phyloP scores from a whole-genome alignment of 2,113 vertebrate species.

The Speoplatyrhinus poulsoni region DNA sequence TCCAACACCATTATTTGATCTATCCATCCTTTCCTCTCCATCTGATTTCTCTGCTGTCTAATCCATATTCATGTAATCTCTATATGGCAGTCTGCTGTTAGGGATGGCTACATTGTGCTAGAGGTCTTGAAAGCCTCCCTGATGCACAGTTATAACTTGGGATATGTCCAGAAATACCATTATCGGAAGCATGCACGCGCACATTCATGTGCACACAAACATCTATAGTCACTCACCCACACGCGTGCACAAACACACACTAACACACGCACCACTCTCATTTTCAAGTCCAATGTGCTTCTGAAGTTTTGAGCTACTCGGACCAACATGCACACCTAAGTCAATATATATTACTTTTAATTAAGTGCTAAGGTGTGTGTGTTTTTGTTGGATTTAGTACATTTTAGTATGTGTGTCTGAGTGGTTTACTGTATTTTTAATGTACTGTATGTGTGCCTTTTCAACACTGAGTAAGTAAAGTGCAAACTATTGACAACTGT shows the following conservation, averaged over 20 bases:
- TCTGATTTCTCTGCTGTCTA: constrained; percentile 44
- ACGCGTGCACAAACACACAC: constrained; percentile 1
- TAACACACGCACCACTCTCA: background rate
- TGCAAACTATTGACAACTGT: constrained; percentile 6
- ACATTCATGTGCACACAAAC: background rate
- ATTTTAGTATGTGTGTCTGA: background rate
- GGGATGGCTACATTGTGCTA: constrained; percentile 70
- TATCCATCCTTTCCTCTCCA: constrained; percentile 32
- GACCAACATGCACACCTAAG: constrained; percentile 51
- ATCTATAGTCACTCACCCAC: background rate
- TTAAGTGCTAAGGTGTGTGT: constrained; percentile 33
- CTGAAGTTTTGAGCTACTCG: constrained; percentile 36
- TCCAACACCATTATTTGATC: constrained; percentile 28
- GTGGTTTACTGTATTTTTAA: background rate
- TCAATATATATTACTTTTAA: constrained; percentile 47
- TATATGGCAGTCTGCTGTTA: constrained; percentile 68
- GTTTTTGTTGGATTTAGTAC: background rate
- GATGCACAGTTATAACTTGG: constrained; percentile 77
- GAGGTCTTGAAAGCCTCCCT: constrained; percentile 69
- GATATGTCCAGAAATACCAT: constrained; percentile 74
- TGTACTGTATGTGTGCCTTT: constrained; percentile 17
- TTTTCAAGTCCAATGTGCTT: constrained; percentile 33
- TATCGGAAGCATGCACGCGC: constrained; percentile 39
- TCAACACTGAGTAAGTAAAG: constrained; percentile 35
- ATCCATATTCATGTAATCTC: constrained; percentile 77